These are phyloP conservation scores for Montipora efflorescens DNA, from an alignment of 64 coral and sea anemone genomes.

Conservation along the genomic window DNA sequence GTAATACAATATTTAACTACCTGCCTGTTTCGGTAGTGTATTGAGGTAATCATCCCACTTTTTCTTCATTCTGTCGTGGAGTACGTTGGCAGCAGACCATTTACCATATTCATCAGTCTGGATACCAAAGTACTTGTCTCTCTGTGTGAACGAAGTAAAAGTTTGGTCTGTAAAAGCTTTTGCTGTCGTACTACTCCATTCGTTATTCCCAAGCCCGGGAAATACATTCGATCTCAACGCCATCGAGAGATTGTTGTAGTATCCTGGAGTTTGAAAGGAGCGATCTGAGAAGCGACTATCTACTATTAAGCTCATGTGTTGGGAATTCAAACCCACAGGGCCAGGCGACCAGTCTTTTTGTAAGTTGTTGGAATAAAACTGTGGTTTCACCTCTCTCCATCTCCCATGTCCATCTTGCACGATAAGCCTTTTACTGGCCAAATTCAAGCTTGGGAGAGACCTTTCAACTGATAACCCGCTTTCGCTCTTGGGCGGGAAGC, in stretches of 20 bases:
- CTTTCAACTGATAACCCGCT: background rate
- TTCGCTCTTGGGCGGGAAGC: slow-evolving; percentile 57
- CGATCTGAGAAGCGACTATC: too few relatives aligned
- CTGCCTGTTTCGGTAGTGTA: slow-evolving; percentile 74
- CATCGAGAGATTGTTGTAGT: slow-evolving; percentile 59
- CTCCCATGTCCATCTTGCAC: slow-evolving; percentile 89
- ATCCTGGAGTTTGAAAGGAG: background rate
- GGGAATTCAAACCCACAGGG: background rate
- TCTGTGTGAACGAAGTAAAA: slow-evolving; percentile 52
- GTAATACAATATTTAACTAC: background rate
- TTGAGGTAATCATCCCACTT: slow-evolving; percentile 80
- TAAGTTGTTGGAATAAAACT: slow-evolving; percentile 13
- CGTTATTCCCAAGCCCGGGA: slow-evolving; percentile 81
- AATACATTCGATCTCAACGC: slow-evolving; percentile 81
- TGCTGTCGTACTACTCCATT: slow-evolving; percentile 79
- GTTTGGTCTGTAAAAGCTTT: slow-evolving; percentile 61
- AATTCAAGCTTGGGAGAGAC: slow-evolving; percentile 19
- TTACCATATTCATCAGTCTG: slow-evolving; percentile 83
- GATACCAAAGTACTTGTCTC: slow-evolving; percentile 81
- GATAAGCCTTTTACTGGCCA: slow-evolving; percentile 55
- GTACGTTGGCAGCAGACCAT: slow-evolving; percentile 88
- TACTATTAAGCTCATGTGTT: background rate
- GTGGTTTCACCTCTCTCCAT: slow-evolving; percentile 87
- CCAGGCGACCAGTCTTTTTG: background rate
- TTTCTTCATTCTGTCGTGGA: slow-evolving; percentile 91